Conservation (phyloP, 2,797 vertebrate genomes). For the Neostethus bicornis region DNA sequence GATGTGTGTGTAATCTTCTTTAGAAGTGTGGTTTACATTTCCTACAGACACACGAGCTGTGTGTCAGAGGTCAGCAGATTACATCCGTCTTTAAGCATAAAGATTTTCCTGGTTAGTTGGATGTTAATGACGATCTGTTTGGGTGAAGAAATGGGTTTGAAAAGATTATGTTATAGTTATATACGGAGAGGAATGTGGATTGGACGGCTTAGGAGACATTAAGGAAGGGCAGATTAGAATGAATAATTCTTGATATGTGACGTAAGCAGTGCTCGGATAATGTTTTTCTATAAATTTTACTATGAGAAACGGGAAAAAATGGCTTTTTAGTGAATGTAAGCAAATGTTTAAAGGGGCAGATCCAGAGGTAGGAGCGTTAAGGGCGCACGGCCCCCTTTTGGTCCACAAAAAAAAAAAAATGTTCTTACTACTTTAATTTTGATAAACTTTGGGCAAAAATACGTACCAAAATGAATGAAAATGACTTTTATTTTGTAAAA, state of each 20-base stretch:
- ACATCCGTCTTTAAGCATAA: slow-evolving; percentile 25
- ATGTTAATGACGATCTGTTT: slow-evolving; percentile 31
- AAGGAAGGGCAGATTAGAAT: slow-evolving; percentile 34
- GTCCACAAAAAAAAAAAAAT: too few species aligned
- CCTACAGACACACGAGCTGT: not conserved
- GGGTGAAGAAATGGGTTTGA: slow-evolving; percentile 4
- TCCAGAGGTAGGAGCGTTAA: too few species aligned
- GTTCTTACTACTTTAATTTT: too few species aligned
- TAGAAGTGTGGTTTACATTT: not conserved
- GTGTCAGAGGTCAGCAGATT: slow-evolving; percentile 14
- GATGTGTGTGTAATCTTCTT: not conserved
- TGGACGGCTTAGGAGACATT: slow-evolving; percentile 32
- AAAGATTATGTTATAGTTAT: slow-evolving; percentile 45
- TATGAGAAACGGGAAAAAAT: too few species aligned
- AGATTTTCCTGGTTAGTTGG: slow-evolving; percentile 12
- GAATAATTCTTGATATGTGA: slow-evolving; percentile 23
- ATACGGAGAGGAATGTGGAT: slow-evolving; percentile 20
- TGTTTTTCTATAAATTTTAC: too few species aligned
- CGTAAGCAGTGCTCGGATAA: too few species aligned
- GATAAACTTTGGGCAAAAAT: too few species aligned
- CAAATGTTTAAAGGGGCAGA: too few species aligned
- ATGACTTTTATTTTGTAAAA: too few species aligned
- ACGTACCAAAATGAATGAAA: too few species aligned
- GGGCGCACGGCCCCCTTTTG: too few species aligned
- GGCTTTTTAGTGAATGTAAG: too few species aligned